These are phyloP conservation scores for Phytoseiulus persimilis DNA, from an alignment of 2,888 invertebrate genomes.

Conservation along the genomic window DNA sequence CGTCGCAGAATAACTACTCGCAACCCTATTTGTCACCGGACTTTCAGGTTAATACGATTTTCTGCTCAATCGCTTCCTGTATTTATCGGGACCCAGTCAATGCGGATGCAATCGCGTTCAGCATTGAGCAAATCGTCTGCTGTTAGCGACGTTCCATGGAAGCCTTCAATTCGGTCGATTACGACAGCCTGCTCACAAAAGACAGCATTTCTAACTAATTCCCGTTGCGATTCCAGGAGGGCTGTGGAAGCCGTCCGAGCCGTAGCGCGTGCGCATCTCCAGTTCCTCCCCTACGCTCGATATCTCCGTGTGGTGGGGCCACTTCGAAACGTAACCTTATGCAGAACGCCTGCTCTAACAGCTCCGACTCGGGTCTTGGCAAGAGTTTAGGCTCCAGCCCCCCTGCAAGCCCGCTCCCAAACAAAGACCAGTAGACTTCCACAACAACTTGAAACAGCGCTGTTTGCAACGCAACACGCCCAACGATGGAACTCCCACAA, in stretches of 20 bases:
- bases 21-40: conserved; percentile 42
- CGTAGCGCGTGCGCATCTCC: conserved; percentile 46
- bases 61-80: conserved; percentile 40
- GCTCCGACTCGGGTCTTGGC: conserved; percentile 46
- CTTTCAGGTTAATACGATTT: conserved; percentile 42
- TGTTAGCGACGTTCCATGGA: neutral
- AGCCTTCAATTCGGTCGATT: neutral
- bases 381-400: conserved; percentile 46
- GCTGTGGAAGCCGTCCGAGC: conserved; percentile 43
- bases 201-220: neutral
- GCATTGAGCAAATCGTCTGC: neutral
- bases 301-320: conserved; percentile 41
- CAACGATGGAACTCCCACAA: conserved; percentile 34
- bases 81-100: neutral
- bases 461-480: conserved; percentile 36
- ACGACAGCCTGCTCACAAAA: neutral
- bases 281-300: conserved; percentile 44
- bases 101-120: neutral
- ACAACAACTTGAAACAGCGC: conserved; percentile 27
- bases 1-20: conserved; percentile 41
- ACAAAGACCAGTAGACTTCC: neutral
- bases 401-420: conserved; percentile 45
- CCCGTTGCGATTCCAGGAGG: neutral
- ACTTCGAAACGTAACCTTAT: conserved; percentile 40
- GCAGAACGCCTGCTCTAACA: conserved; percentile 45